Conservation (phyloP, 1,140 invertebrate species). For the Oryctes rhinoceros region DNA sequence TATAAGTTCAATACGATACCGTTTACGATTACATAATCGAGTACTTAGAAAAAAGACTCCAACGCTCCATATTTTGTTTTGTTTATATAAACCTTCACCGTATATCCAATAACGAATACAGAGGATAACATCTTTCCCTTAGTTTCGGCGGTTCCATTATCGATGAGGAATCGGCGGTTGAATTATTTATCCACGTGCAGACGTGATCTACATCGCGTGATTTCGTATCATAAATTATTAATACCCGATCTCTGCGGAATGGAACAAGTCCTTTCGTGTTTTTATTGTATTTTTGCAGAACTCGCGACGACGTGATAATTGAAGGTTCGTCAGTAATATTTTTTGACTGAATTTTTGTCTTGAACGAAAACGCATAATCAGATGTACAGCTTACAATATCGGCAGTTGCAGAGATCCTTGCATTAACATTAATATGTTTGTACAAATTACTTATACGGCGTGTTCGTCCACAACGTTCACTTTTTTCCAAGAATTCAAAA, state of each 20-base stretch:
- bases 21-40: too few species aligned
- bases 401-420: too few species aligned
- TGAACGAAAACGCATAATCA: background rate
- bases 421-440: too few species aligned
- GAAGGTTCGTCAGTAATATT: slow-evolving; percentile 8
- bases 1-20: too few species aligned
- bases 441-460: too few species aligned
- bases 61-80: too few species aligned
- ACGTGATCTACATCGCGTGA: slow-evolving; percentile 33
- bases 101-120: background rate
- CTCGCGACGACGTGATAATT: background rate
- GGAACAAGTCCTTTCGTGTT: background rate
- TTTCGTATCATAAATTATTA: slow-evolving; percentile 33
- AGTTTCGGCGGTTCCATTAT: slow-evolving; percentile 12
- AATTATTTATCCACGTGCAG: slow-evolving; percentile 34
- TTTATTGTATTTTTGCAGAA: background rate
- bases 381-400: too few species aligned
- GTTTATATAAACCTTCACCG: too few species aligned
- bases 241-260: background rate
- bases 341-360: background rate
- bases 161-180: slow-evolving; percentile 20
- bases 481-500: too few species aligned
- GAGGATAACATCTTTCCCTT: background rate
- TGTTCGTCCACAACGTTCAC: too few species aligned
- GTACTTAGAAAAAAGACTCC: too few species aligned